Evolutionary conservation across 2,888 invertebrate genomes (phyloP), one percentile per base, ranked within the genome.

Genomic region (Dusona sp.): DNA sequence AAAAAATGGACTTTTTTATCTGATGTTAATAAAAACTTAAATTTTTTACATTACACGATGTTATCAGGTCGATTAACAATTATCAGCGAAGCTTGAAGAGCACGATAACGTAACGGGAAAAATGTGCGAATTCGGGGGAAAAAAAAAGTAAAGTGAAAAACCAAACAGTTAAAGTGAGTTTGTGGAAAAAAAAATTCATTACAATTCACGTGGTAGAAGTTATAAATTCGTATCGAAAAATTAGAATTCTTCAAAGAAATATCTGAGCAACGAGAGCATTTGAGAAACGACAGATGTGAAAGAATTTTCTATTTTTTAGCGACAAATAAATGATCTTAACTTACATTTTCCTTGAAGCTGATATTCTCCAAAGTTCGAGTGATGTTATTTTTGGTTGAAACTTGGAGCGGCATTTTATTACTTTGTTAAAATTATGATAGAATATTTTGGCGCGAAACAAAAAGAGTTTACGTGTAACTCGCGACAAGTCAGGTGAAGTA

Each of bases 331-430:
- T 33, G 42, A 25, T 42, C 8, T 25, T 65, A 11, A 89, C 92
- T 92, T 61, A 94, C 94, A 13, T 91, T 92, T 48, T 91, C 92
- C 45, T 91, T 91, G 11, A 94, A 88, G 3, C 88, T 90, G 29
- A 93, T 87, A 3, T 90, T 89, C 64, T 94, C 93, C 2, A 93
- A 80, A 19, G 90, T 89, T 61, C 90, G 90, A 13, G 89, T 90
- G 33, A 94, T 90, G 84, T 94, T 94, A 77, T 94, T 93, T 82
- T 94, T 94, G 22, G 92, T 94, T 0, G 92, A 92, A 19, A 90
- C 83, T 83, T 92, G 91, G 22, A 94, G 90, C 83, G 93, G 90
- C 90, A 93, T 93, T 51, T 38, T 90, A 13, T 19, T 57, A n/a
- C 67, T 57, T n/a, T 65, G 73, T 67, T 72, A 65, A 57, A 45